phyloP scores from a whole-genome alignment of 2,797 vertebrate genomes.

The Triplophysa yarkandensis region DNA sequence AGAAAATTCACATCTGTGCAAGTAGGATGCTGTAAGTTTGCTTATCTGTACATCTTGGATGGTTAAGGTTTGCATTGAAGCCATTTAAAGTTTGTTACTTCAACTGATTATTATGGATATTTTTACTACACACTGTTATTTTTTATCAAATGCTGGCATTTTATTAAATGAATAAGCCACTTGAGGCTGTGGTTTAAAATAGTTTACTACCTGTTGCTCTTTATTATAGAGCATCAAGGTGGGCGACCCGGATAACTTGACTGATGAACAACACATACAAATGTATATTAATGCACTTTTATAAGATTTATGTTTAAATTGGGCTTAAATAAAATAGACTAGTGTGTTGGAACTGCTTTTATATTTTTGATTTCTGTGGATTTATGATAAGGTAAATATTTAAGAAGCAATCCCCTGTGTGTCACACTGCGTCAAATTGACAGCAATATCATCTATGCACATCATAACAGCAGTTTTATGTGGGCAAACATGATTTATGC shows the following conservation, averaged over 20 bases:
- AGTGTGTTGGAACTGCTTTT: neutral
- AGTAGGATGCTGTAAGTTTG: neutral
- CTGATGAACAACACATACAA: no score
- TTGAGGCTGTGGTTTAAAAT: neutral
- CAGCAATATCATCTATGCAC: neutral
- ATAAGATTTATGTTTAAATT: no score
- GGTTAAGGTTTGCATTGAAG: no score
- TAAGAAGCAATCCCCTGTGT: neutral
- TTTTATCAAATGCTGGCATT: neutral
- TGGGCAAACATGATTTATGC: slow-evolving; percentile 2
- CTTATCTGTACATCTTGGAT: no score
- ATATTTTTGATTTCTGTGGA: neutral
- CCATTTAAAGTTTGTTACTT: neutral
- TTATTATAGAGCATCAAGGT: neutral
- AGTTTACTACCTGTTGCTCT: neutral
- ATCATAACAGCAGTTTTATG: slow-evolving; percentile 11
- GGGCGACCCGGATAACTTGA: no score
- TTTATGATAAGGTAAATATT: neutral
- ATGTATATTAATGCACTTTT: no score
- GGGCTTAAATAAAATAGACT: no score
- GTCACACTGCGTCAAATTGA: neutral
- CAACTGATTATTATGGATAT: neutral
- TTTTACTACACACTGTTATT: neutral
- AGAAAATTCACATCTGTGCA: neutral
- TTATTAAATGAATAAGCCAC: neutral